Percentiles rank a stretch among this genome's conserved stretches.
These are phyloP conservation scores for Euura lappo DNA, from an alignment of 1,140 invertebrate species.

Conservation along the genomic window DNA sequence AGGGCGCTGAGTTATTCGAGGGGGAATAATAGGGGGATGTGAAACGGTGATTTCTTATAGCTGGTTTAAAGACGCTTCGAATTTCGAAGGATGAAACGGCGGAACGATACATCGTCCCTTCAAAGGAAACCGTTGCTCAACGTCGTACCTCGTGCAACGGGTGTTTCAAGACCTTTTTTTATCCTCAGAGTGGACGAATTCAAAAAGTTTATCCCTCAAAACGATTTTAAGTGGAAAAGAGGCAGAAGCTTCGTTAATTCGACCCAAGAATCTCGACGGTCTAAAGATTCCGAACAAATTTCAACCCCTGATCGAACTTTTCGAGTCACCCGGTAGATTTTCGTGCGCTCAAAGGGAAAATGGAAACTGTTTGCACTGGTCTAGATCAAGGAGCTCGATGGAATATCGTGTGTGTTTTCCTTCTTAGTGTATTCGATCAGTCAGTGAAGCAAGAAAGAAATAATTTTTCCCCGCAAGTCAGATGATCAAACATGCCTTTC, in stretches of 20 bases:
- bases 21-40: neutral
- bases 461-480: too few relatives aligned
- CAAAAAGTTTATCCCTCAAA: too few relatives aligned
- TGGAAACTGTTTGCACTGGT: conserved; percentile 2
- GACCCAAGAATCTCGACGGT: too few relatives aligned
- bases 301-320: neutral
- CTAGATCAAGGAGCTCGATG: neutral
- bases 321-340: neutral
- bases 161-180: neutral
- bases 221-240: too few relatives aligned
- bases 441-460: too few relatives aligned
- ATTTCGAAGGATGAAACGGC: conserved; percentile 6
- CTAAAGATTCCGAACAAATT: too few relatives aligned
- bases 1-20: neutral
- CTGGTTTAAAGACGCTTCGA: conserved; percentile 6
- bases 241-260: too few relatives aligned
- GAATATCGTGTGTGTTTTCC: too few relatives aligned
- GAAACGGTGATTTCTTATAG: conserved; percentile 7
- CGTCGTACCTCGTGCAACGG: neutral
- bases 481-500: too few relatives aligned
- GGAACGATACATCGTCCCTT: conserved; percentile 4
- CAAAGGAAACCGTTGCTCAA: neutral
- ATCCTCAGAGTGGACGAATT: too few relatives aligned
- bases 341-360: neutral
- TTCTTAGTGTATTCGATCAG: too few relatives aligned